These are phyloP conservation scores for Lasioglossum pauxillum DNA, from an alignment of 2,888 invertebrate genomes.

Conservation along the genomic window DNA sequence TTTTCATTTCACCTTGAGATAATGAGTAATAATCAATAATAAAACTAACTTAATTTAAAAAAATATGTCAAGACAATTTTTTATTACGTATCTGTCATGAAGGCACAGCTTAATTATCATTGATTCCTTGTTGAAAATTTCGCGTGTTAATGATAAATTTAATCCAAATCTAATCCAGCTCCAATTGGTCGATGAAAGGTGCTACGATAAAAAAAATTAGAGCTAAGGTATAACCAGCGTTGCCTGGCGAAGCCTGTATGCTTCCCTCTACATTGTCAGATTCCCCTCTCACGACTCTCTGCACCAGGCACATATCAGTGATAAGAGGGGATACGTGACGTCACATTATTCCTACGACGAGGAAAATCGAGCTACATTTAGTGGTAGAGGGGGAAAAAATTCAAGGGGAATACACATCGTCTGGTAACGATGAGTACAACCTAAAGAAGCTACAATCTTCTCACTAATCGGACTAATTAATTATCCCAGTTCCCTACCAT, in stretches of 20 bases:
- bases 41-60: too few species aligned
- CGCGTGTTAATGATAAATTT: not conserved
- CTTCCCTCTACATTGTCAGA: not conserved
- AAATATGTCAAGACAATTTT: too few species aligned
- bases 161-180: conserved; percentile 3
- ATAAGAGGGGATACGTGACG: too few species aligned
- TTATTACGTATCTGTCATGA: not conserved
- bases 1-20: too few species aligned
- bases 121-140: not conserved
- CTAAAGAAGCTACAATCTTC: not conserved
- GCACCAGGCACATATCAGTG: too few species aligned
- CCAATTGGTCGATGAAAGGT: conserved; percentile 62
- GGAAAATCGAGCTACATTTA: too few species aligned
- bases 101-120: not conserved
- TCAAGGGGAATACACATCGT: too few species aligned
- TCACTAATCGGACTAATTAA: not conserved
- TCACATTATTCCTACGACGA: too few species aligned
- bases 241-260: conserved; percentile 15
- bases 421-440: too few species aligned
- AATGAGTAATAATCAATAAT: too few species aligned
- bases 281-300: too few species aligned
- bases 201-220: conserved; percentile 69
- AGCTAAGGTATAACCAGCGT: conserved; percentile 57
- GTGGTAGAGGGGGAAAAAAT: too few species aligned
- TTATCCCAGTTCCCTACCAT: not conserved